Base-by-base conservation (phyloP, 2,888 invertebrate genomes). In the Nomada fucata region DNA sequence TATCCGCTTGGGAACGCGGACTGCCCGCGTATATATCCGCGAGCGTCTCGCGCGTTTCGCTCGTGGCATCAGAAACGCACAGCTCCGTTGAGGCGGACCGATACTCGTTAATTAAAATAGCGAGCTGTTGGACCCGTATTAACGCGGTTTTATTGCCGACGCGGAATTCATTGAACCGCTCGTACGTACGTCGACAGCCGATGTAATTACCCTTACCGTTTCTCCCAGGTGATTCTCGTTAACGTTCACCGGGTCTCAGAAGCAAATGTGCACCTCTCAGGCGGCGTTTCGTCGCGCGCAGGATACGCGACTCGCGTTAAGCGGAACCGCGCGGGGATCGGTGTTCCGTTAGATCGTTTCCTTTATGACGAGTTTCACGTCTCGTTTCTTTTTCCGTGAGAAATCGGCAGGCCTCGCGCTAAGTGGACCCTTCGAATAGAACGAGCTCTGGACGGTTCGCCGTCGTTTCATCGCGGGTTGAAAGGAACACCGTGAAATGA, bases 31-130 rank as follows among this genome's bases (percentile, higher is more conserved):
- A 55, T 42, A 47, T 47, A 4, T 15, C 13, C 52, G 44, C 23
- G n/a, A 36, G 53, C 47, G 47, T 11, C 18, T 11, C 18, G 57
- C 57, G 69, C 47, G 15, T 69, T 59, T 44, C 26, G 36, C 44
- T 23, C 29, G 42, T 15, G 9, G 68, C 55, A 42, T 23, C 55
- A 23, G 42, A 15, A 15, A 13, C 18, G 47, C 15, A 47, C 18
- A 36, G 86, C 84, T 85, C 83, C 83, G 78, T 75, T 77, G 82
- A 70, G 80, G 75, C 82, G 82, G 81, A 79, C 68, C 86, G 88
- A 86, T 79, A 84, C 82, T 87, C 88, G 91, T 91, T 92, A 91
- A 92, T 92, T 92, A 93, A 93, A 93, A 92, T 91, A 91, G 92
- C 91, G 88, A 90, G 89, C 89, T 88, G 90, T 91, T 91, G 90